A percentile compares a stretch with the other conserved stretches of the same genome.
phyloP scores from a whole-genome alignment of 2,113 vertebrate species.

The Scomber scombrus region DNA sequence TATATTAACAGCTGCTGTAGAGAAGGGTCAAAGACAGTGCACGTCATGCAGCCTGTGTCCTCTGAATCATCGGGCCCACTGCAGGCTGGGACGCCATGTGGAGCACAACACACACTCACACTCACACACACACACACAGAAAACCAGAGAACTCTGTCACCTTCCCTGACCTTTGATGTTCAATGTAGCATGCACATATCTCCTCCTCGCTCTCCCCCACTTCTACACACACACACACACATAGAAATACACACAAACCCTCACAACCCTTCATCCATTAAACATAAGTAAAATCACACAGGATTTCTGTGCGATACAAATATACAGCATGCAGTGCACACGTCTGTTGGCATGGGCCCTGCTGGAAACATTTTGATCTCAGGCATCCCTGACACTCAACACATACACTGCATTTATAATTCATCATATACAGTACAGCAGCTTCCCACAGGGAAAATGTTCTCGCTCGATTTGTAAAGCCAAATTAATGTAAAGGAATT shows the following conservation, averaged over 20 bases:
- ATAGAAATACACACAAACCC: constrained; percentile 19
- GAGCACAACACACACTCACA: constrained; percentile 37
- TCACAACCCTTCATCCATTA: constrained; percentile 58
- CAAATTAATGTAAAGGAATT: constrained; percentile 9
- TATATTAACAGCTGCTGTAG: constrained; percentile 67
- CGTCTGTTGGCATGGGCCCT: neutral
- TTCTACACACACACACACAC: neutral
- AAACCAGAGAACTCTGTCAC: constrained; percentile 21
- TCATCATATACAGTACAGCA: constrained; percentile 10
- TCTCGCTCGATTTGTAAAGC: neutral
- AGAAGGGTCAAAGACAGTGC: constrained; percentile 72
- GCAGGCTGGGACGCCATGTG: constrained; percentile 60
- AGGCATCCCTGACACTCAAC: constrained; percentile 29
- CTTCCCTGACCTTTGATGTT: constrained; percentile 68
- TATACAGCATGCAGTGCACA: constrained; percentile 11
- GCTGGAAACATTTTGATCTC: constrained; percentile 34
- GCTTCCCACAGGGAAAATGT: constrained; percentile 17
- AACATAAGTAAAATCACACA: constrained; percentile 44
- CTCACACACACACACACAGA: constrained; percentile 36
- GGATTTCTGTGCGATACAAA: constrained; percentile 21
- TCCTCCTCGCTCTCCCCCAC: neutral
- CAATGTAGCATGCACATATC: constrained; percentile 43
- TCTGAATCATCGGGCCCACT: constrained; percentile 73
- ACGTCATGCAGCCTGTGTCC: constrained; percentile 69
- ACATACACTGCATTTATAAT: constrained; percentile 51